Base-by-base conservation (phyloP, 2,113 vertebrate genomes). In the Pomatostomus ruficeps region DNA sequence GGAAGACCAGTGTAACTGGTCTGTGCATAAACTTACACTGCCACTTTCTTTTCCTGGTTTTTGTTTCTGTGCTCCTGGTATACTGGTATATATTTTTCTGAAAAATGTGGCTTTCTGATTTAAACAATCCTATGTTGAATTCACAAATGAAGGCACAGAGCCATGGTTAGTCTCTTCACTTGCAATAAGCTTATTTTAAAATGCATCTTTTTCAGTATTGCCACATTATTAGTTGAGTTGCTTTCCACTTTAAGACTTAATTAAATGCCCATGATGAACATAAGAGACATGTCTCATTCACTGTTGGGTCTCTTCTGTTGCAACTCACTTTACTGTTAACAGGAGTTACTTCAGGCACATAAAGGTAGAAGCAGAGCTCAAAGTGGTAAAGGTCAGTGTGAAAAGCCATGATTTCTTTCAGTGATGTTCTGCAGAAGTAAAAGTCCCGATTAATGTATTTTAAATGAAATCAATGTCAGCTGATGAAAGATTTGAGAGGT, bases 281-380 rank as follows among this genome's bases (percentile, higher is more conserved):
- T 85, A 54, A 78, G 81, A 83, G 66, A 86, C 84, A 75, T 54
- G 73, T 96, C 79, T 94, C 46, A 79, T 55, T 18, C 3, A 0
- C 70, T 28, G 65, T 77, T 83, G 94, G 59, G 81, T 94, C 81
- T 89, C 36, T 57, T 93, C 65, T 91, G 51, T 33, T 93, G 40
- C 80, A 85, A 91, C 86, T 94, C 80, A 65, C 80, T 76, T 96
- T 97, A 96, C 46, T 62, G 65, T 95, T 96, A 97, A 88, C 70
- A 88, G 81, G 95, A 94, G 57, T 91, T 94, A 89, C 58, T 85
- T 94, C 82, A 93, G 92, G 86, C 22, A 61, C 74, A 40, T 80
- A 86, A 54, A 85, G n/a, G 66, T 84, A 85, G 91, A 82, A 94
- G 81, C 68, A 95, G 94, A 88, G 66, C 90, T 96, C 55, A 86